Evolutionary conservation across 1,140 invertebrate genomes (phyloP).

Genomic region (Aphaenogaster rudis): DNA sequence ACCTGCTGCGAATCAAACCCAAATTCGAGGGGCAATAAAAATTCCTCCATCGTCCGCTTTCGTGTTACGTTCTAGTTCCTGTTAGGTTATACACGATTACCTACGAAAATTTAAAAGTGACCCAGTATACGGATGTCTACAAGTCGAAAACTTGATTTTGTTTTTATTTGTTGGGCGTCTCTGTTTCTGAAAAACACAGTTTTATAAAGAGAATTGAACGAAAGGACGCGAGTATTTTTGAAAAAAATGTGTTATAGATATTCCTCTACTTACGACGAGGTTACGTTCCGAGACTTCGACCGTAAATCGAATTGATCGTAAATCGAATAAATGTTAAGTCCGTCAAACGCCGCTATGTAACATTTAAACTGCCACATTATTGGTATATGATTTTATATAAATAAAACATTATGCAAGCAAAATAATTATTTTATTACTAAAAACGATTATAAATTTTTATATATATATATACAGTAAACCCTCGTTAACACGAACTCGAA

Average conservation of each 20-base stretch:
- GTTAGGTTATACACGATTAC: neutral
- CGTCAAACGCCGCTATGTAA: too few relatives aligned
- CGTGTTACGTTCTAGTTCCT: neutral
- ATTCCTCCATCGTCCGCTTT: neutral
- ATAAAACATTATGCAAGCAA: too few relatives aligned
- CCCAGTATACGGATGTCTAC: neutral
- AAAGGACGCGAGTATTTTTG: neutral
- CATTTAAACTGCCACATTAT: too few relatives aligned
- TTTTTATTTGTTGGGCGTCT: neutral
- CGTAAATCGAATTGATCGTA: too few relatives aligned
- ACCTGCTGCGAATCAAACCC: constrained; percentile 62
- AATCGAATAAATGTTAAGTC: too few relatives aligned
- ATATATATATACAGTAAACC: too few relatives aligned
- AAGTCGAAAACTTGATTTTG: neutral
- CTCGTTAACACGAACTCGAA: too few relatives aligned
- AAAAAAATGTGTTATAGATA: neutral
- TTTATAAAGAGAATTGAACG: neutral
- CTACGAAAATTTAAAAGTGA: neutral
- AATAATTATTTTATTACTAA: too few relatives aligned
- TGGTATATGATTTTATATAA: too few relatives aligned
- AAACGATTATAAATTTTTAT: too few relatives aligned
- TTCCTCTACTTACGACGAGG: too few relatives aligned
- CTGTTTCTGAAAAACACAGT: neutral
- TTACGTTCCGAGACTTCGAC: too few relatives aligned
- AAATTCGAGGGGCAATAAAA: constrained; percentile 52